Evolutionary conservation across 2,888 invertebrate genomes (phyloP).

Genomic region (Lomographa bimaculata): DNA sequence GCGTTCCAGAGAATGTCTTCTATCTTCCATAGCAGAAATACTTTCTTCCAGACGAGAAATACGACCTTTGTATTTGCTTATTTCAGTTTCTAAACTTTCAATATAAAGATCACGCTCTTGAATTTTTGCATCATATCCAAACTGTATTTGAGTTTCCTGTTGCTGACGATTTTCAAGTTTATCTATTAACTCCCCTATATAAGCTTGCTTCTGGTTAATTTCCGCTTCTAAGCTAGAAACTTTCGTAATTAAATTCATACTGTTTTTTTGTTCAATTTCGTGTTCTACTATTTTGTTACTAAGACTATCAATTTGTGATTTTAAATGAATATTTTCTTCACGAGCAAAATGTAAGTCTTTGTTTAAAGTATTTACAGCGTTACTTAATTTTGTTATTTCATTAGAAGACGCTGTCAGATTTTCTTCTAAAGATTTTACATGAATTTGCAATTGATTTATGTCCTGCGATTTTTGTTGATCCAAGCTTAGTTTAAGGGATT

Average conservation of each 20-base stretch:
- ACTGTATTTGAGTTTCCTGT: conserved; percentile 63
- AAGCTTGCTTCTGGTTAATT: conserved; percentile 60
- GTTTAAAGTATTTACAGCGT: conserved; percentile 46
- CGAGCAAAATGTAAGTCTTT: conserved; percentile 50
- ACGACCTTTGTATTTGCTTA: conserved; percentile 85
- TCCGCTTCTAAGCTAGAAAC: conserved; percentile 65
- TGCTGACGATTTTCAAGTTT: conserved; percentile 61
- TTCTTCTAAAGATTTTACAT: conserved; percentile 51
- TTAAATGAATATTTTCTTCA: conserved; percentile 55
- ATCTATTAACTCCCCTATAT: conserved; percentile 58
- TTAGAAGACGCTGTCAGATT: conserved; percentile 42
- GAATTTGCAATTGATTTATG: conserved; percentile 44
- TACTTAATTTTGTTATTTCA: conserved; percentile 50
- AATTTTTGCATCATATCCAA: conserved; percentile 86
- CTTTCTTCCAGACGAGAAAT: conserved; percentile 87
- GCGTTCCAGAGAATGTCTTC: conserved; percentile 83
- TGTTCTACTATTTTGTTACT: conserved; percentile 68
- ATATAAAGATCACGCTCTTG: conserved; percentile 90
- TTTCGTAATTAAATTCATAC: conserved; percentile 63
- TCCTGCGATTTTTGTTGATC: conserved; percentile 59
- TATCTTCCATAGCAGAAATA: conserved; percentile 84
- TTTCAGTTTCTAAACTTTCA: conserved; percentile 88
- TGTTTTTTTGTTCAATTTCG: conserved; percentile 72
- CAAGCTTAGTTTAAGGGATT: conserved; percentile 50
- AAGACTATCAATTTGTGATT: conserved; percentile 57